Evolutionary conservation across 2,888 invertebrate genomes (phyloP).

Genomic region (Synergus umbraculus): DNA sequence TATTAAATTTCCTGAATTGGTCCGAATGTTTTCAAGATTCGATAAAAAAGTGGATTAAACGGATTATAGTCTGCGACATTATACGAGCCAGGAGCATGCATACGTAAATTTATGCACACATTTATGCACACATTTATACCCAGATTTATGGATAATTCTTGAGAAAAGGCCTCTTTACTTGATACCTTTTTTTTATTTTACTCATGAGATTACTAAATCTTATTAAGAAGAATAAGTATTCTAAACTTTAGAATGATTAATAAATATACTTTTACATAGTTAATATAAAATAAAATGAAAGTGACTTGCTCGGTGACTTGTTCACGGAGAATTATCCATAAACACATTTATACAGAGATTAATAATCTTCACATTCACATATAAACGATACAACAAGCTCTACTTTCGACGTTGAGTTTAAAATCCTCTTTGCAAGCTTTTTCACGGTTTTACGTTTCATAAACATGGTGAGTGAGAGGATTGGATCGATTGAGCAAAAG

Average conservation of each 20-base stretch:
- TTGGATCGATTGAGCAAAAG: slow-evolving; percentile 40
- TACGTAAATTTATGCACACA: neutral
- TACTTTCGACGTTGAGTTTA: slow-evolving; percentile 61
- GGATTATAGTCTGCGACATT: slow-evolving; percentile 70
- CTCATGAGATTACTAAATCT: no score
- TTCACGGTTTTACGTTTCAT: slow-evolving; percentile 77
- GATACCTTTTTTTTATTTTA: neutral
- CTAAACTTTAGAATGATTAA: neutral
- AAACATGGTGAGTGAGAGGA: slow-evolving; percentile 65
- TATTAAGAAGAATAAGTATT: neutral
- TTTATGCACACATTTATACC: slow-evolving; percentile 4
- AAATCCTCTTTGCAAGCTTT: slow-evolving; percentile 76
- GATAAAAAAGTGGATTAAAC: slow-evolving; percentile 68
- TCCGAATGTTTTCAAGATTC: slow-evolving; percentile 71
- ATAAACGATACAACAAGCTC: slow-evolving; percentile 6
- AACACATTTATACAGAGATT: neutral
- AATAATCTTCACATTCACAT: neutral
- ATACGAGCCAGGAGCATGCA: slow-evolving; percentile 53
- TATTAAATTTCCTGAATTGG: slow-evolving; percentile 73
- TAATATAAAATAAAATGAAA: neutral
- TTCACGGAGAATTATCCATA: neutral
- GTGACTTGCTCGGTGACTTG: neutral
- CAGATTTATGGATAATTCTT: neutral
- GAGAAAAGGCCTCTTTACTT: neutral
- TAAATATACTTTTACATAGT: neutral